Base-by-base conservation (phyloP, 1,140 invertebrate species). In the Ceratoteleas bidentatus region DNA sequence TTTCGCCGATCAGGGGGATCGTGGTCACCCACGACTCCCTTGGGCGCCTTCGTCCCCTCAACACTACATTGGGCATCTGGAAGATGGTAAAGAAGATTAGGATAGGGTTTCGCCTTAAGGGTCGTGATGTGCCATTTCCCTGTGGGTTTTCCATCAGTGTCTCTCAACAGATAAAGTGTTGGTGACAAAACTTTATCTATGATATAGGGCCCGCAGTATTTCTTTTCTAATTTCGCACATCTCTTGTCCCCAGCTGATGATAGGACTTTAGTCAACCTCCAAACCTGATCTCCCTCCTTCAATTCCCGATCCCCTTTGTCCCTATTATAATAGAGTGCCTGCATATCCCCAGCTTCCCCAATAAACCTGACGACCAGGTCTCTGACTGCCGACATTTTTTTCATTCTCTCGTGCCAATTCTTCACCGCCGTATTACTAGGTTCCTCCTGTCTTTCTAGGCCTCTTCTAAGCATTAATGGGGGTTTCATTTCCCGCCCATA, bases 171-270 rank as follows among this genome's bases (percentile, higher is more conserved):
- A 15, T 66, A 66, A 0, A 56, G 50, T 0, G 4, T 5, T 0
- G 62, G 62, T 3, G 36, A 40, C 7, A 40, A 11, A 40, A 40
- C 36, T 6, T 40, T 2, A 2, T 40, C 36, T 3, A 43, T 40
- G 10, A 54, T 13, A 24, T 24, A 53, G 0, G 62, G 36, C 8
- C 62, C 62, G 3, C n/a, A 9, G 34, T 66, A 66, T 10, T 47
- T 54, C 16, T 9, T 66, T 15, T 66, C 64, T 0, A 66, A n/a
- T 34, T 66, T 56, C 0, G 64, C 36, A 14, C 64, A 45, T 0
- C 52, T 15, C 10, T 66, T 54, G 7, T 54, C 64, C 0, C 5
- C 8, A 0, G 61, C 47, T 0, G 61, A 64, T 0, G 61, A 64
- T 7, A 64, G 24, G 0, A 40, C n/a, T 3, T 53, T 64, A 0